Evolutionary conservation across 1,140 invertebrate genomes (phyloP), one percentile per base, ranked within the genome.

Genomic region (Melitaea cinxia): DNA sequence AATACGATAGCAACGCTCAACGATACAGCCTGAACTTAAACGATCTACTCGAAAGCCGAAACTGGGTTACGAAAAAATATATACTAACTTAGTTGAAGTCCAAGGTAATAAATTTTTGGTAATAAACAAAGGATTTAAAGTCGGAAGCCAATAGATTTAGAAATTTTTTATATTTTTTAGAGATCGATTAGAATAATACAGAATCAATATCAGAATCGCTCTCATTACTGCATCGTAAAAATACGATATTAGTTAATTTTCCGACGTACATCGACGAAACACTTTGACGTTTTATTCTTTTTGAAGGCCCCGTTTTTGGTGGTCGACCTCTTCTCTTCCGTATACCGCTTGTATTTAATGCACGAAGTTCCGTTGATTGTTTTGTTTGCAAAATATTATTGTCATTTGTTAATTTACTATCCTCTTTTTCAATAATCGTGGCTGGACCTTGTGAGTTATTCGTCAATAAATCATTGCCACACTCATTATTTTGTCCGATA

Each of bases 241-340:
- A 57, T 0, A 78, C 74, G 4, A 82, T 57, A 47, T 82, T 80
- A 4, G 75, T 68, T 35, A 82, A 53, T 66, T 80, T 82, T 12
- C 80, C 80, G 3, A 72, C 12, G 53, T 75, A 82, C 23, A 82
- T 39, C 2, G 49, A 23, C 0, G 45, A 66, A 26, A 71, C 50
- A 15, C 26, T 68, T 3, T 26, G 5, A 26, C 28, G 70, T n/a
- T 65, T 73, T 4, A 56, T 49, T n/a, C 55, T 73, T 42, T 65
- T 78, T 4, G 76, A 67, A 14, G 69, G 66, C 19, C 66, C 68
- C 9, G 70, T 58, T 21, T 76, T 78, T 0, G 68, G 59, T 7
- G 68, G 70, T 26, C 60, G 61, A 0, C 65, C 65, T 35, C 42
- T 57, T 45, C 60, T 71, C 39, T 72, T 64, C 60, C 30, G 65